phyloP scores from a whole-genome alignment of 2,888 invertebrate species.

The Pharmacophagus antenor region DNA sequence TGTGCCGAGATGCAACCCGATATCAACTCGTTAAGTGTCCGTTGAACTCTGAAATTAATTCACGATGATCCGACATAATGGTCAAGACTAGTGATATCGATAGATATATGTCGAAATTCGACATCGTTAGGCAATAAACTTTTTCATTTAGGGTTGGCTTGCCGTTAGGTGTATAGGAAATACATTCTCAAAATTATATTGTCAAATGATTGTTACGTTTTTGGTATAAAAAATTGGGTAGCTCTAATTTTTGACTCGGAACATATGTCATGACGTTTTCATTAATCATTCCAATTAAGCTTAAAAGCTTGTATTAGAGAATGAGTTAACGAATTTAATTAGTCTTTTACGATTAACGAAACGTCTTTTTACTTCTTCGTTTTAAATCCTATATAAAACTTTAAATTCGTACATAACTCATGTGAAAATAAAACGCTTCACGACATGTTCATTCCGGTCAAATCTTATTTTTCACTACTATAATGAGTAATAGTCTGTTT shows the following conservation, averaged over 20 bases:
- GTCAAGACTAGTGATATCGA: background rate
- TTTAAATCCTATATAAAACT: background rate
- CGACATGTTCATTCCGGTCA: too few relatives aligned
- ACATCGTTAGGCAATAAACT: too few relatives aligned
- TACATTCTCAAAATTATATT: too few relatives aligned
- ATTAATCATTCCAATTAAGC: constrained; percentile 1
- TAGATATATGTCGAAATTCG: background rate
- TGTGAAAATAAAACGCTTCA: too few relatives aligned
- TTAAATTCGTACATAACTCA: too few relatives aligned
- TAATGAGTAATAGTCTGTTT: too few relatives aligned
- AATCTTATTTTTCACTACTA: too few relatives aligned
- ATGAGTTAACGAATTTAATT: background rate
- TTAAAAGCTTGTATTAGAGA: background rate
- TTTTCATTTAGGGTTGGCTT: too few relatives aligned
- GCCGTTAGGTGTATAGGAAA: too few relatives aligned
- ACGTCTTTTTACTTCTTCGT: background rate
- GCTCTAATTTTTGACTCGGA: too few relatives aligned
- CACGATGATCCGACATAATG: background rate
- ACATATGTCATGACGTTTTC: background rate
- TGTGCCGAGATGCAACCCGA: background rate
- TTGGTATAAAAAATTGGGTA: too few relatives aligned
- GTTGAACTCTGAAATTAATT: background rate
- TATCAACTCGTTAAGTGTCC: background rate
- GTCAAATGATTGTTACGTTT: too few relatives aligned
- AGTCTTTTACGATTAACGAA: background rate